These are phyloP conservation scores for Laothoe populi DNA, from an alignment of 2,888 invertebrate genomes.

Conservation along the genomic window DNA sequence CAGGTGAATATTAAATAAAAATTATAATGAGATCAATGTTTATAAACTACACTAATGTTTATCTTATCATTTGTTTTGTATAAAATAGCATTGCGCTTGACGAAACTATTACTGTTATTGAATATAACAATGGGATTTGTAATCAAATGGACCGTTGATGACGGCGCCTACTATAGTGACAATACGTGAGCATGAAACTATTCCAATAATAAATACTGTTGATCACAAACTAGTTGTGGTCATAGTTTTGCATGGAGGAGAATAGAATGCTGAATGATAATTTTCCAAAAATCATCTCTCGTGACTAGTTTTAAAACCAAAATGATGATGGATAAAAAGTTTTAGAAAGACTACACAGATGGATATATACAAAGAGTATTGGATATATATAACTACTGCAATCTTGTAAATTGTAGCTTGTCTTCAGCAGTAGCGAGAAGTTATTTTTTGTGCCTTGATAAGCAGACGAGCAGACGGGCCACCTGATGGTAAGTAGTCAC, in stretches of 20 bases:
- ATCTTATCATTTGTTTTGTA: not conserved
- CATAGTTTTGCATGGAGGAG: not conserved
- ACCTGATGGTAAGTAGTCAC: too few species aligned
- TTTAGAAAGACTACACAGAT: too few species aligned
- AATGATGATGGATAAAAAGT: too few species aligned
- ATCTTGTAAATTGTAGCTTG: too few species aligned
- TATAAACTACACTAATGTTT: not conserved
- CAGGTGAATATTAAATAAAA: not conserved
- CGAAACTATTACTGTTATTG: conserved; percentile 8
- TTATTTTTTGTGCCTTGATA: too few species aligned
- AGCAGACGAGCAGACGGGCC: too few species aligned
- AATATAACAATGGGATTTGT: conserved; percentile 1
- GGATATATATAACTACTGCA: too few species aligned
- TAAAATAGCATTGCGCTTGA: conserved; percentile 1
- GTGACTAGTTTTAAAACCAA: too few species aligned
- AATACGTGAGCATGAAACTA: not conserved
- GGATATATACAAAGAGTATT: too few species aligned
- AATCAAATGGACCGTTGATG: not conserved
- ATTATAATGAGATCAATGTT: not conserved
- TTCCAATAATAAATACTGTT: not conserved
- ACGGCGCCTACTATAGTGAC: not conserved
- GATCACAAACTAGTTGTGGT: not conserved
- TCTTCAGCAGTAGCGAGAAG: too few species aligned
- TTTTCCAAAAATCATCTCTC: too few species aligned
- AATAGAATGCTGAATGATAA: too few species aligned